phyloP scores from a whole-genome alignment of 2,113 vertebrate genomes.

The Percopsis transmontana region DNA sequence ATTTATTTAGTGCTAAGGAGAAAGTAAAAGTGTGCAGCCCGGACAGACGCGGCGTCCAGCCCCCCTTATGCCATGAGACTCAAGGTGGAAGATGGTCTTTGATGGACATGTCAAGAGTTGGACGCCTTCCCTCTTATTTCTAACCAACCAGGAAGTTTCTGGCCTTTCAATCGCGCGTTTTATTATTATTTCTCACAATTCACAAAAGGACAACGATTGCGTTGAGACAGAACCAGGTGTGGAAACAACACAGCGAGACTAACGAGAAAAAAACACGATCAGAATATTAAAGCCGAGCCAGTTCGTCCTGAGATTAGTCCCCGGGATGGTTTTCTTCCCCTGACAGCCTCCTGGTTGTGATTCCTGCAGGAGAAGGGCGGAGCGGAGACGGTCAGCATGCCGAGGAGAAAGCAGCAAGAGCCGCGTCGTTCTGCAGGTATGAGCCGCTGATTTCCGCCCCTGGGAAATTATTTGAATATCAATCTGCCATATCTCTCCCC shows the following conservation, averaged over 20 bases:
- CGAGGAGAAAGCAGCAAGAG: constrained; percentile 86
- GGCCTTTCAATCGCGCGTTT: constrained; percentile 25
- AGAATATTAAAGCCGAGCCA: constrained; percentile 44
- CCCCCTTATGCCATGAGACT: constrained; percentile 54
- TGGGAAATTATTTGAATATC: not conserved
- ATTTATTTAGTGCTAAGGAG: constrained; percentile 60
- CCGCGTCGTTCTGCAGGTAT: constrained; percentile 89
- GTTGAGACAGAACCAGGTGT: not conserved
- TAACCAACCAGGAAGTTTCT: constrained; percentile 10
- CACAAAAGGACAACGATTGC: constrained; percentile 25
- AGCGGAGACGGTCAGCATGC: constrained; percentile 79
- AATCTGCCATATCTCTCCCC: not conserved
- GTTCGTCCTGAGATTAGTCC: constrained; percentile 39
- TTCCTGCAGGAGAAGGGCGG: constrained; percentile 77
- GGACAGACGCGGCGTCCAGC: constrained; percentile 60
- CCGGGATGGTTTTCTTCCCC: constrained; percentile 27
- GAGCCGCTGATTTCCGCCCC: not conserved
- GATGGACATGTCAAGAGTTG: constrained; percentile 67
- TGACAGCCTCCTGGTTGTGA: constrained; percentile 40
- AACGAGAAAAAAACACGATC: constrained; percentile 33
- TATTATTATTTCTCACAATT: not conserved
- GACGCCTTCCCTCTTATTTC: constrained; percentile 49
- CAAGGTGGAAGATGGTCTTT: constrained; percentile 72
- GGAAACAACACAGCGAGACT: not conserved
- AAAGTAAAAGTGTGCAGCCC: constrained; percentile 58